Percentiles rank a stretch among this genome's conserved stretches.
These are phyloP conservation scores for Hirudo medicinalis DNA, from an alignment of 1,140 invertebrate species.

Conservation along the genomic window DNA sequence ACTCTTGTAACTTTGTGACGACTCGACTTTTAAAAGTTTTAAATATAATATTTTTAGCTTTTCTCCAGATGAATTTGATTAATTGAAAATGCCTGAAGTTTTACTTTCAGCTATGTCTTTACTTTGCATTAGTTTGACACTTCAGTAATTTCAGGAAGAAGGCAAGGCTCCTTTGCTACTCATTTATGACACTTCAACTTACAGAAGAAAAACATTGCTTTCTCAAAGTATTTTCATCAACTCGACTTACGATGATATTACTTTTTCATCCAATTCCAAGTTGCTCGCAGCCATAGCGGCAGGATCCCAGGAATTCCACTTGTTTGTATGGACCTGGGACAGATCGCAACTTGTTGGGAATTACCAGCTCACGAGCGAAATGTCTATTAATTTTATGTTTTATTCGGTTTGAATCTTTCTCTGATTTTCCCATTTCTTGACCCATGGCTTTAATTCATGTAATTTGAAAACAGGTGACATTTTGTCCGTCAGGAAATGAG, in stretches of 20 bases:
- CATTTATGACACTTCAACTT: conserved; percentile 28
- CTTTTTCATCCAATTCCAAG: conserved; percentile 63
- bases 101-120: no score
- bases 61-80: no score
- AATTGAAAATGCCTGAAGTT: no score
- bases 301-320: conserved; percentile 57
- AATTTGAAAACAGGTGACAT: no score
- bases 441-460: no score
- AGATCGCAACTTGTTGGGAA: not conserved
- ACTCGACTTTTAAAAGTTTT: no score
- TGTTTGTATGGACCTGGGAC: conserved; percentile 2
- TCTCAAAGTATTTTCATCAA: conserved; percentile 34
- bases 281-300: conserved; percentile 61
- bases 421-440: no score
- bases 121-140: conserved; percentile 41
- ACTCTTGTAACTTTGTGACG: no score
- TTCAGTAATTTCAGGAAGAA: conserved; percentile 38
- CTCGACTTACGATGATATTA: conserved; percentile 50
- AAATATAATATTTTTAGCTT: no score
- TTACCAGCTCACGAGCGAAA: not conserved
- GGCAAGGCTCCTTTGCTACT: conserved; percentile 36
- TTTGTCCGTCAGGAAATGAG: no score
- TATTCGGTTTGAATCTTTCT: no score
- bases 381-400: no score
- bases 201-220: not conserved